Evolutionary conservation across 2,113 vertebrate species (phyloP), one percentile per base, ranked within the genome.

Genomic region (Excalfactoria chinensis): DNA sequence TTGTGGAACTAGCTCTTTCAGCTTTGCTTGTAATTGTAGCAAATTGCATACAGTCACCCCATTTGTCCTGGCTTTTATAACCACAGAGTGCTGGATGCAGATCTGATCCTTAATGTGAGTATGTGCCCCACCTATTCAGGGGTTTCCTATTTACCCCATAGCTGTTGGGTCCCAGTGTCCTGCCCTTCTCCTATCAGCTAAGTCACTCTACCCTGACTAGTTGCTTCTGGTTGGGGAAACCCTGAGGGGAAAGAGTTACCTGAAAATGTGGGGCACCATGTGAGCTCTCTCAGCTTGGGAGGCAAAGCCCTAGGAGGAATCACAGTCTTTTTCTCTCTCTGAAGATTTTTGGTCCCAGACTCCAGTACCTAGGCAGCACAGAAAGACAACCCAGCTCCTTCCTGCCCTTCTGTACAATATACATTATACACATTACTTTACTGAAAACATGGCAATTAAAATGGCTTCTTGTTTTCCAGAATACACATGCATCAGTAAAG

Each of bases 311-410:
- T 7, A 1, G 6, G 26, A 85, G 53, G n/a, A 74, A 8, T 58
- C 7, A 0, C 1, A 3, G 7, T 62, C 23, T 58, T 53, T 51
- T 15, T 4, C n/a, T 15, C 1, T 16, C 32, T 37, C 41, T 8
- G 17, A 55, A 56, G 11, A 18, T 51, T 69, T 84, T 51, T 6
- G 7, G 51, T 30, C 23, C 14, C 43, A 26, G 43, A 26, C 25
- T 55, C 22, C 4, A 4, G 1, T 64, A 8, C 55, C 44, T 41
- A 19, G 21, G 3, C 19, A 16, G 34, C 63, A 25, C 13, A 55
- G 32, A n/a, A 55, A 77, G 32, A 19, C 21, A 40, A 59, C 34
- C 48, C 46, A 16, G 2, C 40, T 86, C 7, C n/a, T 10, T 56
- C 26, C 41, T 74, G 35, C 40, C 13, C 22, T 82, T 37, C 58